Base-by-base conservation (phyloP, 1,140 invertebrate species). In the Penaeus chinensis region DNA sequence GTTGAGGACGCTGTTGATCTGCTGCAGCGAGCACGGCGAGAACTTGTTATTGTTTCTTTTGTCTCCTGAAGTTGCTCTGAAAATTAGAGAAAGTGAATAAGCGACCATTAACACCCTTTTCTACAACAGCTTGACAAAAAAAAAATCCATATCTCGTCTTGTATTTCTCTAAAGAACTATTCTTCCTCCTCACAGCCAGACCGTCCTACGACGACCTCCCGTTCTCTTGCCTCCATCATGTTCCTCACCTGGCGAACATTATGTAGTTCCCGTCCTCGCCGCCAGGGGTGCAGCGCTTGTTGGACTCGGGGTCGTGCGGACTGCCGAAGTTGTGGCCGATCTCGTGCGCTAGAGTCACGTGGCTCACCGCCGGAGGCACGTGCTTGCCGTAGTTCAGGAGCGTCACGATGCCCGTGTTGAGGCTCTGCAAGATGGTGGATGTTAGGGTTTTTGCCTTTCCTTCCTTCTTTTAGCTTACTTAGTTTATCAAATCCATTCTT, bases 331-430 rank as follows among this genome's bases (percentile, higher is more conserved):
- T 99, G 92, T 99, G 99, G 63, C 99, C 98, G 91, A 99, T 99
- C 94, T 99, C 99, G 93, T 99, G 99, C 24, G 99, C 99, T 87
- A 99, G 94, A 18, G 99, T 99, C 77, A 99, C 97, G 92, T 99
- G 98, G 18, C 97, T 99, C n/a, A 99, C 98, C 47, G 97, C 97
- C 27, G 96, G 97, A 90, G 96, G 98, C n/a, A 99, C 98, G 93
- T 98, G 96, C 93, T 99, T 99, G 61, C 98, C 98, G 93, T 99
- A 99, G 93, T 99, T 99, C 61, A 99, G 93, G 80, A 99, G 93
- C 42, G 98, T 99, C 60, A 99, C 97, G 91, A 99, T 99, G 82
- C 99, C 99, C 1, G 98, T 99, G 93, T 99, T 99, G 27, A 99
- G 93, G 83, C 97, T 99, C 93, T 98, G 88, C 8, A 71, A 66